Evolutionary conservation across 1,140 invertebrate species (phyloP).

Genomic region (Parasteatoda tepidariorum): DNA sequence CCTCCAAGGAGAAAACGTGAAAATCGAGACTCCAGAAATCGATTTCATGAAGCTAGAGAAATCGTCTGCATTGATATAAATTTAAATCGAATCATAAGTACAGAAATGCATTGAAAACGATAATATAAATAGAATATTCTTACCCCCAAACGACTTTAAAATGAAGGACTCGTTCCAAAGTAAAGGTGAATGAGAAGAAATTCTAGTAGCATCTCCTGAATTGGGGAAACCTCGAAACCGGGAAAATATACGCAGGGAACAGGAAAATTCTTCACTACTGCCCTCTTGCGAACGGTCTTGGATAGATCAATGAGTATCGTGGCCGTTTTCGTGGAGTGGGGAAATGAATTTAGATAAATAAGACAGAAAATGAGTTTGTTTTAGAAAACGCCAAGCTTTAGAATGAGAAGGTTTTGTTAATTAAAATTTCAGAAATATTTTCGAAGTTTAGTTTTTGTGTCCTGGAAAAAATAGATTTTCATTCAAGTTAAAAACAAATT

Average conservation of each 20-base stretch:
- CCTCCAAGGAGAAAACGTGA: background rate
- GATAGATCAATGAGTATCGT: conserved; percentile 6
- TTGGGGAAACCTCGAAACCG: conserved; percentile 44
- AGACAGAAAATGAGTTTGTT: too few relatives aligned
- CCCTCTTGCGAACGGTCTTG: conserved; percentile 22
- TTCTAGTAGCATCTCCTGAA: conserved; percentile 26
- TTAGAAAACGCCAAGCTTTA: too few relatives aligned
- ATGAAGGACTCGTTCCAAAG: conserved; percentile 28
- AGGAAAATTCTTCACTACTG: conserved; percentile 28
- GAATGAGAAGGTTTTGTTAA: too few relatives aligned
- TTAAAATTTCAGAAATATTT: too few relatives aligned
- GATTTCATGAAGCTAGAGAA: too few relatives aligned
- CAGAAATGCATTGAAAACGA: background rate
- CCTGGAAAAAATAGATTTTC: too few relatives aligned
- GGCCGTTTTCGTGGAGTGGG: too few relatives aligned
- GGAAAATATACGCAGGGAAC: conserved; percentile 7
- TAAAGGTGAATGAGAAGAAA: conserved; percentile 30
- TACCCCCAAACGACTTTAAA: conserved; percentile 37
- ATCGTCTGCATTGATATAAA: too few relatives aligned
- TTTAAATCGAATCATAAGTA: too few relatives aligned
- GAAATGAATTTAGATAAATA: too few relatives aligned
- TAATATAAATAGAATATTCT: background rate
- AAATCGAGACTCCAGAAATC: background rate
- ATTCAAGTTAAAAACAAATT: too few relatives aligned
- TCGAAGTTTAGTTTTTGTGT: too few relatives aligned